phyloP scores from a whole-genome alignment of 2,888 invertebrate genomes.

The Melangyna quadrimaculata region DNA sequence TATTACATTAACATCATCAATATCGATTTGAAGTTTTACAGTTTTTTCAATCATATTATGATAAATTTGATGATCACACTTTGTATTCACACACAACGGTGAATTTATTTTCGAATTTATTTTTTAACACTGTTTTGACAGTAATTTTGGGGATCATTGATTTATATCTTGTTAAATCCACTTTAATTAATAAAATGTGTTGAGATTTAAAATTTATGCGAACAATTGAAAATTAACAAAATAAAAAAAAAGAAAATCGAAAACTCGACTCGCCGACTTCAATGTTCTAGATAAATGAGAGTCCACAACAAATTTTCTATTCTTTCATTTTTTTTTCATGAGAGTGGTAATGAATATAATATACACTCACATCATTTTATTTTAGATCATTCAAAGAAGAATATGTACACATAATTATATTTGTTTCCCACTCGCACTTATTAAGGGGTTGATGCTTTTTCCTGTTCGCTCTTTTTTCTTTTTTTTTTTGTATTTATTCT shows the following conservation, averaged over 20 bases:
- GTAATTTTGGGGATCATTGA: neutral
- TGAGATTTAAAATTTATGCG: neutral
- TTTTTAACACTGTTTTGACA: slow-evolving; percentile 20
- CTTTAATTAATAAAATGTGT: neutral
- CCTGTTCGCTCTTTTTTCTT: slow-evolving; percentile 49
- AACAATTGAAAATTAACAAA: neutral
- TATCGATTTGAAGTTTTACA: slow-evolving; percentile 46
- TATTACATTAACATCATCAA: slow-evolving; percentile 52
- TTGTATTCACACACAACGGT: neutral
- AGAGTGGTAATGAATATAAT: slow-evolving; percentile 60
- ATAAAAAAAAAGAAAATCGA: slow-evolving; percentile 28
- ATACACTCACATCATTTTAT: slow-evolving; percentile 42
- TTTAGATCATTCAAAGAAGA: slow-evolving; percentile 42
- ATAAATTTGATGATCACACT: slow-evolving; percentile 25
- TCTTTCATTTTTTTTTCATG: slow-evolving; percentile 52
- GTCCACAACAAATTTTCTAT: slow-evolving; percentile 60
- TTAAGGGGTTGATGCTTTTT: neutral
- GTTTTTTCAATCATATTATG: slow-evolving; percentile 71
- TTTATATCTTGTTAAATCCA: slow-evolving; percentile 1
- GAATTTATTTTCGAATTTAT: slow-evolving; percentile 8
- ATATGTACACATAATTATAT: neutral
- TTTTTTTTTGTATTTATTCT: slow-evolving; percentile 23
- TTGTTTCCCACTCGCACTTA: slow-evolving; percentile 45
- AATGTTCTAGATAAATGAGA: slow-evolving; percentile 70
- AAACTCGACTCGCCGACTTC: slow-evolving; percentile 69